These are phyloP conservation scores for Anser cygnoides DNA, from an alignment of 2,113 vertebrate species.

Conservation along the genomic window DNA sequence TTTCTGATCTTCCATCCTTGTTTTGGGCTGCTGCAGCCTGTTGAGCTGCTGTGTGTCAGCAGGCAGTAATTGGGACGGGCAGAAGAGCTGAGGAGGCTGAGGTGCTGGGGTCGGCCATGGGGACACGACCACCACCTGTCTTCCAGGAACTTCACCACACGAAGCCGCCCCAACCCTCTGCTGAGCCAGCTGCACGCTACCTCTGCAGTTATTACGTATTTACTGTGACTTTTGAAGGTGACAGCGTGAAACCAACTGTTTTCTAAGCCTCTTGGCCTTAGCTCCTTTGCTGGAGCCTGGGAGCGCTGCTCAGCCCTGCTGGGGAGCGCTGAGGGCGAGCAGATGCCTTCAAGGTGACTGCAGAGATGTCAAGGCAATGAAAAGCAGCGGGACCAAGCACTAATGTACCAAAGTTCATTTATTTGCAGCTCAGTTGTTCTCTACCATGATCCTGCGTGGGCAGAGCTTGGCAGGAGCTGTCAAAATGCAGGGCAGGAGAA, in stretches of 20 bases:
- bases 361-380: not conserved
- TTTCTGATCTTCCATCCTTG: too few relatives aligned
- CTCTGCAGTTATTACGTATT: not conserved
- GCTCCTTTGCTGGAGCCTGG: not conserved
- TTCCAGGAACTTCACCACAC: not conserved
- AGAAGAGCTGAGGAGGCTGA: not conserved
- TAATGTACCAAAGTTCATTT: fast-evolving
- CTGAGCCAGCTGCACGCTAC: not conserved
- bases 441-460: fast-evolving
- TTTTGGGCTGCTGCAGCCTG: not conserved
- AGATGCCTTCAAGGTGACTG: not conserved
- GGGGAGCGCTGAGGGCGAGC: not conserved
- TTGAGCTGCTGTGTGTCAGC: too few relatives aligned
- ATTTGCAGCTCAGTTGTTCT: not conserved
- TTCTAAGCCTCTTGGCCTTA: not conserved
- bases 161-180: not conserved
- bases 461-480: not conserved
- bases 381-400: not conserved
- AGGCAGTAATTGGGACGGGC: not conserved
- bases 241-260: fast-evolving
- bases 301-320: not conserved
- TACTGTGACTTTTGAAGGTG: not conserved
- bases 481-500: fast-evolving
- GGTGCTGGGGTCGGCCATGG: fast-evolving
- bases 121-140: not conserved